These are phyloP conservation scores for Lemur catta DNA, from an alignment of 2,797 vertebrate species.

Conservation along the genomic window DNA sequence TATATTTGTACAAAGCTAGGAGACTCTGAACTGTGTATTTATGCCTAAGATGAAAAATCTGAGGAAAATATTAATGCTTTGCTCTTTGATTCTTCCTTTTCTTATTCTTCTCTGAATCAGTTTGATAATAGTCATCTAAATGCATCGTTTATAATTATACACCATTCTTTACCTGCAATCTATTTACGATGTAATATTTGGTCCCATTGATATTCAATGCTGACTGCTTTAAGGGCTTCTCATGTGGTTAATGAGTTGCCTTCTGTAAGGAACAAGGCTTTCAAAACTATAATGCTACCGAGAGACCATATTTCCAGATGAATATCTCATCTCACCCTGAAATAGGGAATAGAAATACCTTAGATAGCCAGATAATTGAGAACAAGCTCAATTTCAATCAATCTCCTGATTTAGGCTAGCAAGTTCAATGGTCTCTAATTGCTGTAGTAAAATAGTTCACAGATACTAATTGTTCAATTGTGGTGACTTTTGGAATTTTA, in stretches of 20 bases:
- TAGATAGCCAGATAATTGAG: slow-evolving; percentile 27
- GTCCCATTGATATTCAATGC: slow-evolving; percentile 78
- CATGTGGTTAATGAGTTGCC: slow-evolving; percentile 78
- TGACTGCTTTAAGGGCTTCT: slow-evolving; percentile 73
- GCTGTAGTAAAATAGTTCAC: slow-evolving; percentile 64
- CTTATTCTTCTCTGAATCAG: slow-evolving; percentile 21
- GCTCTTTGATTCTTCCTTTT: background rate
- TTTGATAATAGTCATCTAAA: slow-evolving; percentile 63
- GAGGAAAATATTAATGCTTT: background rate
- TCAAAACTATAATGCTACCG: slow-evolving; percentile 68
- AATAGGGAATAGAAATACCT: slow-evolving; percentile 47
- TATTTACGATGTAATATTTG: slow-evolving; percentile 76
- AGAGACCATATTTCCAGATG: slow-evolving; percentile 36
- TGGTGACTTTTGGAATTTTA: background rate
- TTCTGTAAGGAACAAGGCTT: slow-evolving; percentile 68
- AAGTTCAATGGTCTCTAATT: slow-evolving; percentile 69
- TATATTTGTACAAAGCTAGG: background rate
- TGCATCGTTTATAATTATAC: slow-evolving; percentile 70
- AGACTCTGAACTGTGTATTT: background rate
- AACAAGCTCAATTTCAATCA: slow-evolving; percentile 68
- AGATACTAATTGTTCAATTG: slow-evolving; percentile 59
- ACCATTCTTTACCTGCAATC: slow-evolving; percentile 68
- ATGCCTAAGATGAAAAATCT: background rate
- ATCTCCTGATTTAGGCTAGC: slow-evolving; percentile 57
- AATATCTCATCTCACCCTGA: slow-evolving; percentile 40